phyloP scores from a whole-genome alignment of 1,140 invertebrate genomes.

The Pogonomyrmex barbatus region DNA sequence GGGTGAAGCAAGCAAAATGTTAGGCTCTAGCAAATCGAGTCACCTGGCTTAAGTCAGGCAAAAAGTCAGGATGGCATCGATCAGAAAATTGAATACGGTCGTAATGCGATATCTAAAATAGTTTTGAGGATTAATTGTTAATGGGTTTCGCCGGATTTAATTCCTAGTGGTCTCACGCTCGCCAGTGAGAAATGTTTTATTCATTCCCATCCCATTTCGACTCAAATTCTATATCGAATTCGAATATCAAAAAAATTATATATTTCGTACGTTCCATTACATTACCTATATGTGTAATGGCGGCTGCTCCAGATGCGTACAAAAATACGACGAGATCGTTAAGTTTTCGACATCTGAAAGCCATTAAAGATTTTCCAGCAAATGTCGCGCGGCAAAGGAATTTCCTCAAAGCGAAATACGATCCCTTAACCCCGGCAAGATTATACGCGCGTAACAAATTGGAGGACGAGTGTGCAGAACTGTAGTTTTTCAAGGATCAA shows the following conservation, averaged over 20 bases:
- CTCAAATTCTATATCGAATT: background rate
- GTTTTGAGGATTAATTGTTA: constrained; percentile 40
- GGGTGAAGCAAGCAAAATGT: too few species aligned
- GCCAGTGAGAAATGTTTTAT: background rate
- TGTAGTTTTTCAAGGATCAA: constrained; percentile 55
- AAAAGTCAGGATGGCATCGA: background rate
- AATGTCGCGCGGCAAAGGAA: constrained; percentile 48
- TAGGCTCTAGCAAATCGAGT: background rate
- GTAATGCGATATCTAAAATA: background rate
- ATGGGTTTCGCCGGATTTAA: constrained; percentile 47
- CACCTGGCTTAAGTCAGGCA: background rate
- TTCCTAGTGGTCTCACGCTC: constrained; percentile 4
- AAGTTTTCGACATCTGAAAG: constrained; percentile 46
- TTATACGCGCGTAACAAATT: constrained; percentile 42
- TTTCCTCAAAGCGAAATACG: constrained; percentile 49
- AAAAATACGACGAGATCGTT: constrained; percentile 44
- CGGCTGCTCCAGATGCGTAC: constrained; percentile 34
- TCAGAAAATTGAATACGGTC: background rate
- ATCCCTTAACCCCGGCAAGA: constrained; percentile 18
- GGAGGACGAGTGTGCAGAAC: constrained; percentile 30
- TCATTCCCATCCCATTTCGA: background rate
- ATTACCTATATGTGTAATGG: background rate
- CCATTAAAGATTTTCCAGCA: constrained; percentile 57
- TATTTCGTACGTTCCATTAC: background rate
- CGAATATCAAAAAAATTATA: constrained; percentile 27